These are phyloP conservation scores for Macroteleia sp. DNA, from an alignment of 2,888 invertebrate genomes.

Conservation along the genomic window DNA sequence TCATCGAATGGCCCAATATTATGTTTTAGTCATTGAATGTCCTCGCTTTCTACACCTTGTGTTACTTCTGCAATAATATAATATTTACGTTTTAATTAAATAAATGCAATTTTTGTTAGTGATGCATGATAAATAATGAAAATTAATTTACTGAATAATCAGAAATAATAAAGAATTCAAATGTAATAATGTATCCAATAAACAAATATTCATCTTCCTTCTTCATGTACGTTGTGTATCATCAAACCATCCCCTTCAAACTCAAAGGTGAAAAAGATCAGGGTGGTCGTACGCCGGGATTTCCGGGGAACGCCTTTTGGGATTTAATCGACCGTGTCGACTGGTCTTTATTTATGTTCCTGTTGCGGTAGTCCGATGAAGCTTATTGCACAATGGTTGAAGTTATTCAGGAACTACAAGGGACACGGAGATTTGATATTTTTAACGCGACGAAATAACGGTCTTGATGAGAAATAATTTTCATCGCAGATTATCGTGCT, in stretches of 20 bases:
- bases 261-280: slow-evolving; percentile 32
- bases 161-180: no score
- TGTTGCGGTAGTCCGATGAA: slow-evolving; percentile 46
- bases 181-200: no score
- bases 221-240: background rate
- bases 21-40: no score
- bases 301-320: slow-evolving; percentile 55
- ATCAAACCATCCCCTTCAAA: slow-evolving; percentile 12
- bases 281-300: slow-evolving; percentile 27
- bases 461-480: slow-evolving; percentile 53
- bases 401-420: slow-evolving; percentile 40
- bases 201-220: no score
- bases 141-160: no score
- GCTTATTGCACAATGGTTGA: slow-evolving; percentile 41
- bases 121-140: no score
- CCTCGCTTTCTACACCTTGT: no score
- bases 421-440: slow-evolving; percentile 27
- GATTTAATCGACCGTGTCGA: slow-evolving; percentile 52
- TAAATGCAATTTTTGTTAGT: no score
- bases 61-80: no score
- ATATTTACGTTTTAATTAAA: no score
- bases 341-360: slow-evolving; percentile 51
- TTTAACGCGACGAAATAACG: slow-evolving; percentile 48
- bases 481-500: slow-evolving; percentile 34
- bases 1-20: no score